A percentile compares a stretch with the other conserved stretches of the same genome.
Evolutionary conservation across 2,888 invertebrate species (phyloP).

Genomic region (Folsomia candida): DNA sequence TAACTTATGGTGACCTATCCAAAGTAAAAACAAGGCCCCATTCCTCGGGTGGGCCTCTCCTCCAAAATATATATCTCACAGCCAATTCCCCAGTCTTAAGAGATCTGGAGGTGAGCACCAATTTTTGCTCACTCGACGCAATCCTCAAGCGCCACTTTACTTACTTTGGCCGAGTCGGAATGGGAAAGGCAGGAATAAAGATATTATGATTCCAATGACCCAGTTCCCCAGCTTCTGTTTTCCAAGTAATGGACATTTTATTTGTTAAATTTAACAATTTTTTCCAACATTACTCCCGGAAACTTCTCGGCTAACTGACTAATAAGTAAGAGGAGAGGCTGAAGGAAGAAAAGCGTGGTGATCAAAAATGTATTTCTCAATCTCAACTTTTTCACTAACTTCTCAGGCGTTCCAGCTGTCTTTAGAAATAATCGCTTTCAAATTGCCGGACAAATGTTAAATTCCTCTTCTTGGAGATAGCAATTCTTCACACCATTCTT

Average conservation of each 20-base stretch:
- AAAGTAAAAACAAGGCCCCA: neutral
- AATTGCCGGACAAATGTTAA: neutral
- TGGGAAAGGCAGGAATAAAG: conserved; percentile 5
- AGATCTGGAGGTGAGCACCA: conserved; percentile 17
- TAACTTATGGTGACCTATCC: conserved; percentile 15
- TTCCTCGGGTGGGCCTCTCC: neutral
- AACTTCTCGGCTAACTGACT: neutral
- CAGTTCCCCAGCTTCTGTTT: conserved; percentile 23
- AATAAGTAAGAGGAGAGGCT: neutral
- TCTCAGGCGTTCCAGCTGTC: conserved; percentile 5
- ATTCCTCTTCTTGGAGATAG: neutral
- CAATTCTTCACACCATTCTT: too few relatives aligned
- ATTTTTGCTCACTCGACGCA: conserved; percentile 20
- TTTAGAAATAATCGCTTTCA: conserved; percentile 10
- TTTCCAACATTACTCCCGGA: conserved; percentile 9
- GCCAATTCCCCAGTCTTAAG: conserved; percentile 10
- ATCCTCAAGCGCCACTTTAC: neutral
- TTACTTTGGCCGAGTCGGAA: neutral
- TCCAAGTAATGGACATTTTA: conserved; percentile 22
- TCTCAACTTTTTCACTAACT: conserved; percentile 8
- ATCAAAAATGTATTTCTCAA: conserved; percentile 21
- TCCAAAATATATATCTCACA: conserved; percentile 4
- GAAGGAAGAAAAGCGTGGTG: too few relatives aligned
- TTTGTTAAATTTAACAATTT: conserved; percentile 27
- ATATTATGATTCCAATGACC: conserved; percentile 19